Evolutionary conservation across 2,888 invertebrate species (phyloP).

Genomic region (Lithophane ornitopus): DNA sequence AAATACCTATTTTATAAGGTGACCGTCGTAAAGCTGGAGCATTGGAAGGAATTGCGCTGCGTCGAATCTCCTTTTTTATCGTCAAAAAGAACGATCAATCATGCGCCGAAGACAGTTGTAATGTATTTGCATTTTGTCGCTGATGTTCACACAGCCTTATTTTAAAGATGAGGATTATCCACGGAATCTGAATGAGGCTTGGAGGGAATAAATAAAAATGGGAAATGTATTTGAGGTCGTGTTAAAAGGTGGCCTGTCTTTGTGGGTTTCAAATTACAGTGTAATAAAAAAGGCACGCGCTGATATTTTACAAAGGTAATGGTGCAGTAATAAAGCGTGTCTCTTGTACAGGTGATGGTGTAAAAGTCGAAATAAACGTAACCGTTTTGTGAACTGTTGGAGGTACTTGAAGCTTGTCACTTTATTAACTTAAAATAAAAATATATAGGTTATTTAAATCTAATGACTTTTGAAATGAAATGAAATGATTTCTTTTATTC

Average conservation of each 20-base stretch:
- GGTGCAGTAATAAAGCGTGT: constrained; percentile 3
- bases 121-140: constrained; percentile 69
- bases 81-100: constrained; percentile 63
- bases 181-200: constrained; percentile 56
- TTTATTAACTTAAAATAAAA: background rate
- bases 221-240: constrained; percentile 39
- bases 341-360: background rate
- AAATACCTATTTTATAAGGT: constrained; percentile 68
- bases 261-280: constrained; percentile 44
- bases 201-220: constrained; percentile 59
- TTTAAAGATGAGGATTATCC: constrained; percentile 61
- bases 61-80: constrained; percentile 65
- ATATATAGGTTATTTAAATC: too few relatives aligned
- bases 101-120: constrained; percentile 62
- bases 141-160: constrained; percentile 51
- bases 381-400: background rate
- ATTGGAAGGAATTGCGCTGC: constrained; percentile 60
- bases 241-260: constrained; percentile 43
- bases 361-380: background rate
- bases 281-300: constrained; percentile 23
- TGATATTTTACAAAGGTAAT: constrained; percentile 35
- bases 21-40: constrained; percentile 69
- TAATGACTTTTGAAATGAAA: too few relatives aligned
- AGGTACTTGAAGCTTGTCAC: too few relatives aligned
- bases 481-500: too few relatives aligned